Evolutionary conservation across 2,888 invertebrate genomes (phyloP), one percentile per base, ranked within the genome.

Genomic region (Adineta ricciae): DNA sequence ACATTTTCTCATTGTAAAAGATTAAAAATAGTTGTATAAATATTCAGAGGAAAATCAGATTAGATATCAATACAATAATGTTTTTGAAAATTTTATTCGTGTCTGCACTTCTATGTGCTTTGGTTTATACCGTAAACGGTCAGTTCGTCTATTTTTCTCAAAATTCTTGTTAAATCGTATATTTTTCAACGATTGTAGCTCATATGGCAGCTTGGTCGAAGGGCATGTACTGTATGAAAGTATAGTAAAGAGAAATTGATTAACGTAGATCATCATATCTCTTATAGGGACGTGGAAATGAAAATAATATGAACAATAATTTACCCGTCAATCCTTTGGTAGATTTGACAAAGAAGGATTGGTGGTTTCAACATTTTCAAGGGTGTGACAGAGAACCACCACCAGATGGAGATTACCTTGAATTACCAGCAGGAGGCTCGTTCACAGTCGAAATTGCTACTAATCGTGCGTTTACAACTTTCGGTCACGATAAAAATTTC

Each of bases 121-220:
- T 64, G 19, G 27, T 64, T 4, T 36, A 19, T 14, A 14, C 64
- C 32, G 16, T 27, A 19, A 64, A 16, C 19, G 64, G 32, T 64
- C 27, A 19, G 64, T 16, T 64, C 16, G 32, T 27, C 11, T 64
- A 5, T 27, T 64, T 32, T 19, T 16, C 27, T 64, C 32, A 9
- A 32, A 64, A 64, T 64, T 64, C 64, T 32, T 32, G 27, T 16
- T 27, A 64, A 64, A 56, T 27, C 50, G 14, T 64, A 19, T 32
- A 64, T 64, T 27, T 27, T 64, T 64, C 3, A 16, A 32, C 32
- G 14, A 14, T 32, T 64, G 32, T 32, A 64, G 64, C 64, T 64
- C 64, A 64, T 32, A 64, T 64, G 64, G 64, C 64, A 64, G 64
- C 64, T 64, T 64, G 64, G 64, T 64, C 64, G 19, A 64, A 64